Percentiles rank a stretch among this genome's conserved stretches.
These are phyloP conservation scores for Rhagoletis pomonella DNA, from an alignment of 1,140 invertebrate species.

Conservation along the genomic window DNA sequence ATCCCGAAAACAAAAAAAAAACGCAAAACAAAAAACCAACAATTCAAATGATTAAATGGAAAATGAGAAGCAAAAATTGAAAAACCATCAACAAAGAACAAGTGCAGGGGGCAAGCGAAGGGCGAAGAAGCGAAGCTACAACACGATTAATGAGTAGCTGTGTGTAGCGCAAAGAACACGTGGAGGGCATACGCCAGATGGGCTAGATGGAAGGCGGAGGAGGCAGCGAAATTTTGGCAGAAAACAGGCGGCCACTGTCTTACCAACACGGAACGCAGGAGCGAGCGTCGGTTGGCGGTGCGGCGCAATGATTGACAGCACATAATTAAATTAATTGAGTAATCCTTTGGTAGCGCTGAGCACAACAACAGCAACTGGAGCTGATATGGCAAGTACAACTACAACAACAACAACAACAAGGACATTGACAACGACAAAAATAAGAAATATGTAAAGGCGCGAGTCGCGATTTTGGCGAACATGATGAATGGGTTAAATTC, in stretches of 20 bases:
- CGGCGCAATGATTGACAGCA: conserved; percentile 74
- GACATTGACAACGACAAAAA: conserved; percentile 2
- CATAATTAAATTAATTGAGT: conserved; percentile 75
- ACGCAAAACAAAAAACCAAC: not conserved
- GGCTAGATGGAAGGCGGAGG: no score
- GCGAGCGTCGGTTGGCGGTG: conserved; percentile 4
- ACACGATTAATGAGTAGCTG: conserved; percentile 15
- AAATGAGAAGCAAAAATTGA: conserved; percentile 46
- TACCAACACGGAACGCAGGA: not conserved
- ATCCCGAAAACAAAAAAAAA: conserved; percentile 1
- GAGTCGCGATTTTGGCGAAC: conserved; percentile 34
- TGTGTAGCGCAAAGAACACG: not conserved
- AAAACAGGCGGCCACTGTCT: conserved; percentile 39
- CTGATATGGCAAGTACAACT: not conserved
- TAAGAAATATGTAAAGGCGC: not conserved
- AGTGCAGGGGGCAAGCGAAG: not conserved
- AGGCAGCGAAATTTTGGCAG: not conserved
- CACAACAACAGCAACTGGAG: not conserved
- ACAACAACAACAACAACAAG: conserved; percentile 8
- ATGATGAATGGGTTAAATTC: conserved; percentile 67
- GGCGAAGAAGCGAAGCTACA: not conserved
- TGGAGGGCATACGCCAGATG: no score
- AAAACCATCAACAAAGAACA: conserved; percentile 23
- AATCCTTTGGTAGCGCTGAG: conserved; percentile 67
- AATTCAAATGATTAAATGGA: conserved; percentile 15